These are phyloP conservation scores for Scolopax rusticola DNA, from an alignment of 2,797 vertebrate genomes.

Conservation along the genomic window DNA sequence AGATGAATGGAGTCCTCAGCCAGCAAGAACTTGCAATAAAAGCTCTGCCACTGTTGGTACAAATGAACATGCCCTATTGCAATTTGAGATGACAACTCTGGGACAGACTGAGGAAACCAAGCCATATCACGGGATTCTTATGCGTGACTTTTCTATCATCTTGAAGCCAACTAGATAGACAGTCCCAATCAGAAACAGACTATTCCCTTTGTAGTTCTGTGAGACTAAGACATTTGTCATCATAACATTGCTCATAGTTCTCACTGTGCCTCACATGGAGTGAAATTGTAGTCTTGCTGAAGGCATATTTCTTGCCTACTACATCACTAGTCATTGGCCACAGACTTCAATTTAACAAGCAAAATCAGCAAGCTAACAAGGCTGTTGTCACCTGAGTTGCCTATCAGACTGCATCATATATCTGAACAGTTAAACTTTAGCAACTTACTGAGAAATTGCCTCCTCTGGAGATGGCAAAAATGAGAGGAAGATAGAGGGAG, in stretches of 20 bases:
- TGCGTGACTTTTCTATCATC: not conserved
- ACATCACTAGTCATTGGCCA: not conserved
- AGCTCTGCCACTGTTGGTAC: not conserved
- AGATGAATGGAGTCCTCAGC: not conserved
- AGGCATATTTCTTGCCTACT: not conserved
- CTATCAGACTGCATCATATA: fast-evolving
- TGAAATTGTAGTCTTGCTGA: not conserved
- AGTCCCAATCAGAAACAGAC: conserved; percentile 5
- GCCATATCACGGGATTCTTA: not conserved
- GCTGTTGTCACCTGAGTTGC: not conserved
- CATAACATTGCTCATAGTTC: not conserved
- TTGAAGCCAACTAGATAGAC: conserved; percentile 11
- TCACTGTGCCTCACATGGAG: not conserved
- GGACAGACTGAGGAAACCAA: not conserved
- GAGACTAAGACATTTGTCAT: not conserved
- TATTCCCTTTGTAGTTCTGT: conserved; percentile 4
- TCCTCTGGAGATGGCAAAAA: not conserved
- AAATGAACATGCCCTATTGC: not conserved
- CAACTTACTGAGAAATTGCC: not conserved
- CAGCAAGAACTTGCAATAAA: not conserved
- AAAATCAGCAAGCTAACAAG: not conserved
- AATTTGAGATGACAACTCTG: not conserved
- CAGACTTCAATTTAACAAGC: not conserved
- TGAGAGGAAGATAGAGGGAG: not conserved
- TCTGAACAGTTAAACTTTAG: not conserved